Percentiles rank a stretch among this genome's conserved stretches.
These are phyloP conservation scores for Alsophila aescularia DNA, from an alignment of 2,888 invertebrate species.

Conservation along the genomic window DNA sequence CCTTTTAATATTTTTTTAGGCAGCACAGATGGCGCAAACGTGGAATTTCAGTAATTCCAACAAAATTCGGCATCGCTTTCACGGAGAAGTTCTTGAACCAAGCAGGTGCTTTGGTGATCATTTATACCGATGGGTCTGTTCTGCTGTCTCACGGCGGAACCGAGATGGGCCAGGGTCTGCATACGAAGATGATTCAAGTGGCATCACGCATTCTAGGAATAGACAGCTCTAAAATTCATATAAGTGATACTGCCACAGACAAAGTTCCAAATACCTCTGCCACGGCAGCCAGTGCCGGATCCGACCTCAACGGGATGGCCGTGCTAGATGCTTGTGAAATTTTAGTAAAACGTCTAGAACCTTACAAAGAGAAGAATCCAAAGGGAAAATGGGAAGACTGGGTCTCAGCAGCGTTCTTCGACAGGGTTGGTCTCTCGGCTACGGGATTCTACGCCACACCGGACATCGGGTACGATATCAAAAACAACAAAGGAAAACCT, in stretches of 20 bases:
- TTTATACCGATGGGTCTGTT: slow-evolving; percentile 96
- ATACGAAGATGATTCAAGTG: slow-evolving; percentile 98
- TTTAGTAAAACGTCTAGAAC: slow-evolving; percentile 89
- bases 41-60: slow-evolving; percentile 92
- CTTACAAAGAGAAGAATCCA: slow-evolving; percentile 90
- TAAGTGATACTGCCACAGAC: slow-evolving; percentile 93
- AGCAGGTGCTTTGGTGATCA: slow-evolving; percentile 93
- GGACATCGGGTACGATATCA: slow-evolving; percentile 88
- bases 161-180: slow-evolving; percentile 98
- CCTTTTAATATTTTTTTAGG: slow-evolving; percentile 63
- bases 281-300: slow-evolving; percentile 94
- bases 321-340: slow-evolving; percentile 92
- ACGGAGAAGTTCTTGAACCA: slow-evolving; percentile 91
- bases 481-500: slow-evolving; percentile 88
- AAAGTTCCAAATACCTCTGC: slow-evolving; percentile 96
- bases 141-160: slow-evolving; percentile 95
- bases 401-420: slow-evolving; percentile 90
- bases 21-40: slow-evolving; percentile 93
- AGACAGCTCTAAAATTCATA: slow-evolving; percentile 89
- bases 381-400: slow-evolving; percentile 93
- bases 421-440: slow-evolving; percentile 91
- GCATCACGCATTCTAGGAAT: slow-evolving; percentile 90
- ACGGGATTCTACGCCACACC: slow-evolving; percentile 93
- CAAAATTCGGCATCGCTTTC: slow-evolving; percentile 94
- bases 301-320: slow-evolving; percentile 97